A percentile compares a stretch with the other conserved stretches of the same genome.
phyloP scores from a whole-genome alignment of 2,797 vertebrate genomes.

The Cottoperca gobio region DNA sequence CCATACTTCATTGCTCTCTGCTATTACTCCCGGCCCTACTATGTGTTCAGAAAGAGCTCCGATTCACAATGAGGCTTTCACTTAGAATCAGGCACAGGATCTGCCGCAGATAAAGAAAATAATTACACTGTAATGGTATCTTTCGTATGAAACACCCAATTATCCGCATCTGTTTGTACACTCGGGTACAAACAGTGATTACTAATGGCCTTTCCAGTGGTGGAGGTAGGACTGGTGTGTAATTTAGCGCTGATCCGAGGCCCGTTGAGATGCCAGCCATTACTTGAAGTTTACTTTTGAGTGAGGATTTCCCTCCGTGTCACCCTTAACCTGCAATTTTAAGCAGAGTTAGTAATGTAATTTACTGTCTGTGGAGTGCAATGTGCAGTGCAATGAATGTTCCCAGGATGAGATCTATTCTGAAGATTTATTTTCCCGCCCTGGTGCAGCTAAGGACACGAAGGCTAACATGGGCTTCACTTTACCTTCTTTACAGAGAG shows the following conservation, averaged over 20 bases:
- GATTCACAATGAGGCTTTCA: constrained; percentile 58
- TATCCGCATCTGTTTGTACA: constrained; percentile 63
- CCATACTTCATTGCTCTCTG: constrained; percentile 68
- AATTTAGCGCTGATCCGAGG: constrained; percentile 43
- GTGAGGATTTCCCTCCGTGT: constrained; percentile 39
- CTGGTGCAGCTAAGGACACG: constrained; percentile 58
- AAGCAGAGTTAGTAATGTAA: constrained; percentile 56
- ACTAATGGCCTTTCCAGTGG: constrained; percentile 42
- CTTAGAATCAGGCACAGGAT: constrained; percentile 50
- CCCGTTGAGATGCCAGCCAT: constrained; percentile 11
- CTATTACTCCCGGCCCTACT: constrained; percentile 45
- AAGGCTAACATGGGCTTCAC: constrained; percentile 58
- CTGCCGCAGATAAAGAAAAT: constrained; percentile 64
- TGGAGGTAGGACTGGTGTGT: constrained; percentile 28
- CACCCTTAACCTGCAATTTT: constrained; percentile 48
- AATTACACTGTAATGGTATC: constrained; percentile 64
- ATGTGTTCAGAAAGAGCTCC: constrained; percentile 48
- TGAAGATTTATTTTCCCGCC: constrained; percentile 67
- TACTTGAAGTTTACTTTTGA: constrained; percentile 42
- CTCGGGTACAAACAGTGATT: constrained; percentile 65
- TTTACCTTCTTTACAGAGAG: constrained; percentile 64
- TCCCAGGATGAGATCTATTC: constrained; percentile 59
- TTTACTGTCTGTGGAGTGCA: constrained; percentile 55
- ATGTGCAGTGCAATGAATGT: constrained; percentile 59
- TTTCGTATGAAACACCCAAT: constrained; percentile 68